Evolutionary conservation across 2,113 vertebrate species (phyloP).

Genomic region (Micromys minutus): DNA sequence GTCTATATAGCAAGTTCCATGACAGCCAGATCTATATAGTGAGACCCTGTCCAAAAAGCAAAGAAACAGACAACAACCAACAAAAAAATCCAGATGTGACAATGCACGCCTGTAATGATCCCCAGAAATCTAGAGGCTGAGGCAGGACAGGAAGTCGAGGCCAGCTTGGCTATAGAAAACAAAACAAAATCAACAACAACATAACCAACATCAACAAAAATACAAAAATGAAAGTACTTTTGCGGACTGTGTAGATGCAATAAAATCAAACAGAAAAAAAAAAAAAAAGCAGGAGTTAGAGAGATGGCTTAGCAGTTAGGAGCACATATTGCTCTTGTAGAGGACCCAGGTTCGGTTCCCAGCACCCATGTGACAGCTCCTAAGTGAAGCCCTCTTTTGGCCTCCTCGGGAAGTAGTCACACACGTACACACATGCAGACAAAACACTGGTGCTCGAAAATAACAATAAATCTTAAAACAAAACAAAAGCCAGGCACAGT

Average conservation of each 20-base stretch:
- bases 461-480: not conserved
- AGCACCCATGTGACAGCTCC: not conserved
- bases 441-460: not conserved
- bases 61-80: not conserved
- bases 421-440: not conserved
- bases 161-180: not conserved
- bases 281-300: constrained; percentile 8
- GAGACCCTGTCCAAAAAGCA: not conserved
- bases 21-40: not conserved
- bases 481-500: not conserved
- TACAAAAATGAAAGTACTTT: not conserved
- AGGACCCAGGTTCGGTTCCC: not conserved
- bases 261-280: constrained; percentile 23
- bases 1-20: not conserved
- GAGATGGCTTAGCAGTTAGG: not conserved
- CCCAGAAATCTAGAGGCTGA: not conserved
- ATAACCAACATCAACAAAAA: not conserved
- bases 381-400: not conserved
- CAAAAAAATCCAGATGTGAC: not conserved
- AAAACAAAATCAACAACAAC: not conserved
- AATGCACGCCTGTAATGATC: not conserved
- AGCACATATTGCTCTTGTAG: not conserved
- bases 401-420: not conserved
- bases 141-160: not conserved
- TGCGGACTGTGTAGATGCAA: not conserved